Conservation (phyloP, 2,888 invertebrate genomes). For the Andricus quercusramuli region DNA sequence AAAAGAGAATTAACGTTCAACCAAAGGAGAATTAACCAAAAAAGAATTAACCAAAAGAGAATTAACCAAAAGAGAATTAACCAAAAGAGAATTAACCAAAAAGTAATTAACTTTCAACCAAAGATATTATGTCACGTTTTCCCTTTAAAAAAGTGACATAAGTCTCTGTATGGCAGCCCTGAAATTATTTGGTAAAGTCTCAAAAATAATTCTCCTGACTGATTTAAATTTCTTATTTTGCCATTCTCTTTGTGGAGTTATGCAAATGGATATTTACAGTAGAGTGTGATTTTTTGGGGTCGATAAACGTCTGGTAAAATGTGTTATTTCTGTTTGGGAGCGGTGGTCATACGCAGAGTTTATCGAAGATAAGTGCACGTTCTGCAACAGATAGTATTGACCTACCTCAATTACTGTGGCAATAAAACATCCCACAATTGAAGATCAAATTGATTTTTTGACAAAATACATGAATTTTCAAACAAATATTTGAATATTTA, state of each 20-base stretch:
- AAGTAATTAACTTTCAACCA: too few relatives aligned
- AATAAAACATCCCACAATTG: slow-evolving; percentile 28
- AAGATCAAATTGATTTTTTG: slow-evolving; percentile 13
- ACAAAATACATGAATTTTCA: too few relatives aligned
- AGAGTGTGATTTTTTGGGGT: neutral
- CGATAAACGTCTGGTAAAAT: slow-evolving; percentile 9
- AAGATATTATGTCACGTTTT: too few relatives aligned
- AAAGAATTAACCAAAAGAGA: too few relatives aligned
- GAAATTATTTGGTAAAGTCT: neutral
- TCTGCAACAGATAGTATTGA: slow-evolving; percentile 26
- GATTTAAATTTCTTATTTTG: neutral
- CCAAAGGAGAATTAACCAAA: too few relatives aligned
- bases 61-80: too few relatives aligned
- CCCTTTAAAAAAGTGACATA: too few relatives aligned
- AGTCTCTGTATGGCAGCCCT: too few relatives aligned
- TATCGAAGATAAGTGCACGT: slow-evolving; percentile 18
- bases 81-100: too few relatives aligned
- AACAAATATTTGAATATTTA: too few relatives aligned
- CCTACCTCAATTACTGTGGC: slow-evolving; percentile 21
- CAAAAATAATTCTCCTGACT: neutral
- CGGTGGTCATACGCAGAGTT: slow-evolving; percentile 7
- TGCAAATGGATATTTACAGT: neutral
- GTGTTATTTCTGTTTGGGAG: neutral
- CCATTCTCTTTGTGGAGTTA: neutral
- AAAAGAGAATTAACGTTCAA: too few relatives aligned